Evolutionary conservation across 2,888 invertebrate species (phyloP).

Genomic region (Lucinisca nassula): DNA sequence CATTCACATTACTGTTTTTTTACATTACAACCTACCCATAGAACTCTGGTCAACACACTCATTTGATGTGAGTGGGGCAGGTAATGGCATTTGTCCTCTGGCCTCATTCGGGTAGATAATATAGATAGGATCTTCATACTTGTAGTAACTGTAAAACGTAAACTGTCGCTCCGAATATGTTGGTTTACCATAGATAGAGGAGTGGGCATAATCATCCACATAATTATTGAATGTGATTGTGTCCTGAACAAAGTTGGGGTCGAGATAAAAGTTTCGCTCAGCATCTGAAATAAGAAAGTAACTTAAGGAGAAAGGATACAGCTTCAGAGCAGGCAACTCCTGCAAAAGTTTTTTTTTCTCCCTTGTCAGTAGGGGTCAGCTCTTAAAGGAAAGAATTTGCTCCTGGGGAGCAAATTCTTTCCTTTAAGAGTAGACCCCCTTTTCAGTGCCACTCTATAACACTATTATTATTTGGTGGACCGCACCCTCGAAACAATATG

Average conservation of each 20-base stretch:
- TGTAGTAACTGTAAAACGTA: slow-evolving; percentile 68
- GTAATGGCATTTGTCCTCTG: slow-evolving; percentile 77
- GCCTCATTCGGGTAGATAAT: slow-evolving; percentile 79
- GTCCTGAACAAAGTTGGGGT: slow-evolving; percentile 80
- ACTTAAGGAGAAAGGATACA: too few relatives aligned
- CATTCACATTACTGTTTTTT: too few relatives aligned
- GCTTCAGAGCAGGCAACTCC: too few relatives aligned
- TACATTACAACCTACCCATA: slow-evolving; percentile 82
- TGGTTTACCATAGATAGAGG: slow-evolving; percentile 71
- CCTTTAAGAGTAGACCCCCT: too few relatives aligned
- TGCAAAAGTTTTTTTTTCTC: too few relatives aligned
- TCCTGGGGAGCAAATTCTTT: too few relatives aligned
- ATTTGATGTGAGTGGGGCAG: slow-evolving; percentile 69
- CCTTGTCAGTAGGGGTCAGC: too few relatives aligned
- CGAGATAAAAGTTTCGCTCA: slow-evolving; percentile 83
- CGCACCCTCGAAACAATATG: too few relatives aligned
- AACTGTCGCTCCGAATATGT: slow-evolving; percentile 45
- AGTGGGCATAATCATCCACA: slow-evolving; percentile 72
- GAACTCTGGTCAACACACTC: slow-evolving; percentile 82
- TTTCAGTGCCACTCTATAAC: too few relatives aligned
- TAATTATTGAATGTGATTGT: slow-evolving; percentile 76
- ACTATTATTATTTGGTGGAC: too few relatives aligned
- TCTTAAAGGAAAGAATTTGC: too few relatives aligned
- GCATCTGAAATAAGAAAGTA: slow-evolving; percentile 84
- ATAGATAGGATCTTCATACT: slow-evolving; percentile 82